Conservation (phyloP, 2,113 vertebrate genomes). For the Turnix velox region DNA sequence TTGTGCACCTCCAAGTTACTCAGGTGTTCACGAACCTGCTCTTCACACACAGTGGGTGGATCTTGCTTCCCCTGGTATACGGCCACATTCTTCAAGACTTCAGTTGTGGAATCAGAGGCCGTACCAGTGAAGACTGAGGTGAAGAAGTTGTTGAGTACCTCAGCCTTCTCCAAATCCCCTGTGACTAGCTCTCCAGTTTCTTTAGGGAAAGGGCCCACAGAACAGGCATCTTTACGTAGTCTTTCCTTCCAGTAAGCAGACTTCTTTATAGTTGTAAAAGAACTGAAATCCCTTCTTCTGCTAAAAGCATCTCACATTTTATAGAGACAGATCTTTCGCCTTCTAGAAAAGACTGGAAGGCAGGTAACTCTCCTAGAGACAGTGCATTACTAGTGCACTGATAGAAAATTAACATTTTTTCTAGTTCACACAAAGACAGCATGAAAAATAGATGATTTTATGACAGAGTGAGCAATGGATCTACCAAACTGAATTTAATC, state of each 20-base stretch:
- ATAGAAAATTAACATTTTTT: conserved; percentile 14
- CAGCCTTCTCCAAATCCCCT: too few species aligned
- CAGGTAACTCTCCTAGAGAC: conserved; percentile 24
- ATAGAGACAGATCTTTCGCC: neutral
- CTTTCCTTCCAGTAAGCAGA: neutral
- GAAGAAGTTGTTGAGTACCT: too few species aligned
- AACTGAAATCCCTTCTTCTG: neutral
- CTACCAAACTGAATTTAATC: conserved; percentile 30
- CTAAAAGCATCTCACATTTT: neutral
- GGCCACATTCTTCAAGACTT: too few species aligned
- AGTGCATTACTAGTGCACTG: neutral
- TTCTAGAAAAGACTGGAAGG: conserved; percentile 26
- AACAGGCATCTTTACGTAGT: neutral
- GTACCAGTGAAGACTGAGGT: too few species aligned
- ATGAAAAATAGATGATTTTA: conserved; percentile 33
- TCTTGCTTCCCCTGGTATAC: too few species aligned
- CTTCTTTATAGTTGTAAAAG: neutral
- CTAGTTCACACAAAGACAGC: conserved; percentile 18
- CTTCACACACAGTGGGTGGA: too few species aligned
- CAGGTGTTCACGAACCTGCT: too few species aligned
- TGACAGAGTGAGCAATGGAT: conserved; percentile 14
- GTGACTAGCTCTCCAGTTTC: too few species aligned
- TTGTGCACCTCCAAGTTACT: too few species aligned
- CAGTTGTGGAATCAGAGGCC: too few species aligned
- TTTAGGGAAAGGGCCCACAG: too few species aligned